phyloP scores from a whole-genome alignment of 2,797 vertebrate species.

The Manis crassicaudata region DNA sequence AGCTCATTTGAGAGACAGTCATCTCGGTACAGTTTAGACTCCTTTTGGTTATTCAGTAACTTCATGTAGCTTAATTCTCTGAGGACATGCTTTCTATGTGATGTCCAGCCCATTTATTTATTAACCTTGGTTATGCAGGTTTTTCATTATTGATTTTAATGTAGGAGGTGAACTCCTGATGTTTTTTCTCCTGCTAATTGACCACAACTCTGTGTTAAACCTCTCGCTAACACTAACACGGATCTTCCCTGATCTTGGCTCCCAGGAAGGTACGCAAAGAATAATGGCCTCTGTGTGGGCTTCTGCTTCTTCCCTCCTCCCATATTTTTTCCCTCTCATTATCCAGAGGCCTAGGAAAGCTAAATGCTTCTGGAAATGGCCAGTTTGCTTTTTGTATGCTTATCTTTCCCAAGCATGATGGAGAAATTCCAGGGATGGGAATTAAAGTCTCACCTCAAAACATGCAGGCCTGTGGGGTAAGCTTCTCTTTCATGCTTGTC shows the following conservation, averaged over 20 bases:
- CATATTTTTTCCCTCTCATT: background rate
- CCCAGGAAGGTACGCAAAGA: background rate
- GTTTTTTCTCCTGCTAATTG: conserved; percentile 41
- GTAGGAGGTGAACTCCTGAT: conserved; percentile 30
- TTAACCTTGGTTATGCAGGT: background rate
- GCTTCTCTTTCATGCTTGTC: background rate
- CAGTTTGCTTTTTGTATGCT: background rate
- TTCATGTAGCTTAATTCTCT: background rate
- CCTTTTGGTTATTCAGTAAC: background rate
- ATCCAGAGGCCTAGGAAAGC: background rate
- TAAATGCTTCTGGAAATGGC: background rate
- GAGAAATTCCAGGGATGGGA: background rate
- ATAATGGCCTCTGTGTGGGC: background rate
- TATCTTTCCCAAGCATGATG: background rate
- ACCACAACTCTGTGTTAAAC: conserved; percentile 31
- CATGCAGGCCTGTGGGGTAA: background rate
- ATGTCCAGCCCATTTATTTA: background rate
- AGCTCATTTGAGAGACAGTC: background rate
- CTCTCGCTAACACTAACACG: background rate
- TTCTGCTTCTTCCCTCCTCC: background rate
- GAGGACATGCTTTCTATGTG: background rate
- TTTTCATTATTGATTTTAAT: conserved; percentile 61
- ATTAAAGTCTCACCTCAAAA: background rate
- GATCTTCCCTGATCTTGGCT: background rate
- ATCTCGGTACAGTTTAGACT: background rate